phyloP scores from a whole-genome alignment of 2,113 vertebrate species.

The Corynorhinus townsendii region DNA sequence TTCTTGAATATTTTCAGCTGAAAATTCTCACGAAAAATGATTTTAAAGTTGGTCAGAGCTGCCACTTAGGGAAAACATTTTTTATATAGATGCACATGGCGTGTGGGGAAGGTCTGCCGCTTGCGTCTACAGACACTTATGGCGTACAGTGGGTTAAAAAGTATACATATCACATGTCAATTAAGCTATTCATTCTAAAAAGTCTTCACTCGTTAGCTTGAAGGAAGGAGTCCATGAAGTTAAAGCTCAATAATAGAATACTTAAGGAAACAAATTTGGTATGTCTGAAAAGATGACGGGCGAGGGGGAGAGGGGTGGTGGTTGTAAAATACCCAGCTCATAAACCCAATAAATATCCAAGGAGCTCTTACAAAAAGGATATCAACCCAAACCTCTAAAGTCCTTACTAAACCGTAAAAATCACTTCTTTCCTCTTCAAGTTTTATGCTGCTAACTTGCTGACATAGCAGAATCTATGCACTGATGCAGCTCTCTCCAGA shows the following conservation, averaged over 20 bases:
- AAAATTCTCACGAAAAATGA: too few relatives aligned
- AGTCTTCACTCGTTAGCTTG: neutral
- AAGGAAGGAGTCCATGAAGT: neutral
- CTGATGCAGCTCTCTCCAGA: neutral
- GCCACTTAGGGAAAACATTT: too few relatives aligned
- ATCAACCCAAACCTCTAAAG: neutral
- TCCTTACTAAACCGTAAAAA: neutral
- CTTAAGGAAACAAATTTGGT: neutral
- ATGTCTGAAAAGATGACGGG: neutral
- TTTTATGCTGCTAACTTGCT: neutral
- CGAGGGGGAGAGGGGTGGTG: neutral
- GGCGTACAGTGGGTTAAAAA: neutral
- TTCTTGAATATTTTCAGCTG: too few relatives aligned
- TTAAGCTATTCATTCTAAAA: neutral
- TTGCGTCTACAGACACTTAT: too few relatives aligned
- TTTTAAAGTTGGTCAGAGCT: too few relatives aligned
- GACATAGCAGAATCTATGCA: neutral
- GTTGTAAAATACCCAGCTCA: neutral
- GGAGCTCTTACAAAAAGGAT: neutral
- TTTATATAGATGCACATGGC: too few relatives aligned
- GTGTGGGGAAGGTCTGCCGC: too few relatives aligned
- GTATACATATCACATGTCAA: neutral
- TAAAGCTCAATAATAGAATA: neutral
- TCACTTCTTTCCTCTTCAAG: neutral
- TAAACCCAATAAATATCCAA: constrained; percentile 15